Conservation (phyloP, 2,797 vertebrate species). For the Onychomys leucogaster region DNA sequence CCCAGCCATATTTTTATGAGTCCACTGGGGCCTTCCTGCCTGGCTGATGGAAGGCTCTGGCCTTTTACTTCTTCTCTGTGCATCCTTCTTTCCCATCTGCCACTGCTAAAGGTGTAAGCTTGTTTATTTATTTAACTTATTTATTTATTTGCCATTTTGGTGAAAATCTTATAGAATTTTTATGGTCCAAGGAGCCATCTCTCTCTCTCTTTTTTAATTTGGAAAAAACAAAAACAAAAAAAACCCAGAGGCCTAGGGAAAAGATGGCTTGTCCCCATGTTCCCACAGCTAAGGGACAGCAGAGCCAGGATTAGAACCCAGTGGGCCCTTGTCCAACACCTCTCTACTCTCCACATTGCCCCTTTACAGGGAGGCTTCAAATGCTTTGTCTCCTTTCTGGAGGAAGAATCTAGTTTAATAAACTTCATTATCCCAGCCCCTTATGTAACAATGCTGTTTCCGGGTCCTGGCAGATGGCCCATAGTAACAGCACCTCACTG, state of each 20-base stretch:
- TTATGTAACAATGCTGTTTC: conserved; percentile 82
- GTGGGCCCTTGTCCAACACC: neutral
- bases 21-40: neutral
- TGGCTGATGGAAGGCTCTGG: neutral
- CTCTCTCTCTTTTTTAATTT: neutral
- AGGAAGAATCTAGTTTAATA: conserved; percentile 73
- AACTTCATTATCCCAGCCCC: conserved; percentile 70
- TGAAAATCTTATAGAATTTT: conserved; percentile 58
- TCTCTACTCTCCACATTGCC: neutral
- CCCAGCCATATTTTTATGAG: neutral
- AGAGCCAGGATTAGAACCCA: conserved; percentile 26
- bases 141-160: conserved; percentile 11
- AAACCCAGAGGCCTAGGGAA: neutral
- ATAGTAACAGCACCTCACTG: conserved; percentile 79
- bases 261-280: neutral
- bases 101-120: neutral
- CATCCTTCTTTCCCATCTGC: neutral
- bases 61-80: neutral
- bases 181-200: neutral
- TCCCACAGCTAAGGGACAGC: neutral
- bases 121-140: neutral
- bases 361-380: conserved; percentile 50
- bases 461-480: conserved; percentile 82
- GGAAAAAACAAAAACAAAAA: neutral
- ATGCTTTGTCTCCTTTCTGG: conserved; percentile 21